Evolutionary conservation across 2,797 vertebrate genomes (phyloP).

Genomic region (Pseudochaenichthys georgianus): DNA sequence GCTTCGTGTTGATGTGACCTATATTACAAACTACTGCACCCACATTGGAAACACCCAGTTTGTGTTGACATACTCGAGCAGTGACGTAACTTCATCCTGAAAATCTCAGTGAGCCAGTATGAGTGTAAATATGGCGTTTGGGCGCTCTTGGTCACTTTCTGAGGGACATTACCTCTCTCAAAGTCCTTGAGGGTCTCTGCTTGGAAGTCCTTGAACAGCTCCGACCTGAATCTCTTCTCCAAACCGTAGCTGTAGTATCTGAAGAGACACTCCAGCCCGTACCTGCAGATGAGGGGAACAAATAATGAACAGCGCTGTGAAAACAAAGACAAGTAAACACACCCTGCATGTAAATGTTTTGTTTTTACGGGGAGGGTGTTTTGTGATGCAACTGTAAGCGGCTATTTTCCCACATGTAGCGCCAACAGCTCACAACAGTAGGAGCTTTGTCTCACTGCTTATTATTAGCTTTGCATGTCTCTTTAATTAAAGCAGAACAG

Average conservation of each 20-base stretch:
- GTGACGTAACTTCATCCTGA: not conserved
- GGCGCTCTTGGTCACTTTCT: not conserved
- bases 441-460: not conserved
- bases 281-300: slow-evolving; percentile 81
- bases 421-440: slow-evolving; percentile 2
- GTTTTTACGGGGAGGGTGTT: not conserved
- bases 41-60: too few relatives aligned
- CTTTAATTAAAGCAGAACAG: slow-evolving; percentile 12
- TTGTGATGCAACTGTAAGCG: not conserved
- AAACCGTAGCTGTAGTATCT: slow-evolving; percentile 97
- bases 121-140: not conserved
- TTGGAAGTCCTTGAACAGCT: slow-evolving; percentile 96
- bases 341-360: too few relatives aligned
- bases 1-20: not conserved
- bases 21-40: not conserved
- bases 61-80: too few relatives aligned
- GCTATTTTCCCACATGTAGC: not conserved
- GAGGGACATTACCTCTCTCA: slow-evolving; percentile 89
- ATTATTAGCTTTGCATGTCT: not conserved
- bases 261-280: slow-evolving; percentile 97
- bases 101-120: not conserved
- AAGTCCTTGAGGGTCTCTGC: slow-evolving; percentile 95
- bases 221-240: slow-evolving; percentile 94
- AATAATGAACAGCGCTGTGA: slow-evolving; percentile 12
- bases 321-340: not conserved